Percentiles rank a stretch among this genome's conserved stretches.
Evolutionary conservation across 2,113 vertebrate species (phyloP).

Genomic region (Macquaria australasica): DNA sequence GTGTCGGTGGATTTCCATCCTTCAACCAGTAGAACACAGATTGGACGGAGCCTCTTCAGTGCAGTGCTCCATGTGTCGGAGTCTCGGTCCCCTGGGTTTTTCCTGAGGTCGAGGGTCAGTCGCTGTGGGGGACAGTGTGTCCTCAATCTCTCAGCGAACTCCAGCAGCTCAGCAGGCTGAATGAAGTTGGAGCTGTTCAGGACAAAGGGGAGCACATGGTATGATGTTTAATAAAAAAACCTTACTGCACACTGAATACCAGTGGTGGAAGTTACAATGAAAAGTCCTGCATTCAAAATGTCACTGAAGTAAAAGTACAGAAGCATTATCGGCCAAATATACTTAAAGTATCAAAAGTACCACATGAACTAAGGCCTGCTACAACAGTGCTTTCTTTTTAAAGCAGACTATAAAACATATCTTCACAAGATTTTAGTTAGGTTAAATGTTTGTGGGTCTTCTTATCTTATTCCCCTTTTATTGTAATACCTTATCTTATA

Average conservation of each 20-base stretch:
- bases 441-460: too few species aligned
- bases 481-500: too few species aligned
- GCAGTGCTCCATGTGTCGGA: conserved; percentile 85
- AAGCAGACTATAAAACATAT: too few species aligned
- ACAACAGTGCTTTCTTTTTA: too few species aligned
- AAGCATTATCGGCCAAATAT: too few species aligned
- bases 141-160: conserved; percentile 86
- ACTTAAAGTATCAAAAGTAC: not conserved
- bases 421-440: too few species aligned
- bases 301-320: too few species aligned
- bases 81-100: conserved; percentile 91
- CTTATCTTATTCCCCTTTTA: too few species aligned
- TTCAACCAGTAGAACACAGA: conserved; percentile 85
- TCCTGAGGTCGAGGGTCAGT: conserved; percentile 88
- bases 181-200: conserved; percentile 91
- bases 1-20: conserved; percentile 89
- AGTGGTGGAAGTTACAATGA: not conserved
- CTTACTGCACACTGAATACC: not conserved
- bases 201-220: not conserved
- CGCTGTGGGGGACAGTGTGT: conserved; percentile 75
- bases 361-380: too few species aligned
- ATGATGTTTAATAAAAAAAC: not conserved
- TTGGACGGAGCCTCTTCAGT: conserved; percentile 79
- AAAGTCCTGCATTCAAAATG: too few species aligned
- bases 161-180: conserved; percentile 89